Evolutionary conservation across 2,797 vertebrate species (phyloP).

Genomic region (Moxostoma hubbsi): DNA sequence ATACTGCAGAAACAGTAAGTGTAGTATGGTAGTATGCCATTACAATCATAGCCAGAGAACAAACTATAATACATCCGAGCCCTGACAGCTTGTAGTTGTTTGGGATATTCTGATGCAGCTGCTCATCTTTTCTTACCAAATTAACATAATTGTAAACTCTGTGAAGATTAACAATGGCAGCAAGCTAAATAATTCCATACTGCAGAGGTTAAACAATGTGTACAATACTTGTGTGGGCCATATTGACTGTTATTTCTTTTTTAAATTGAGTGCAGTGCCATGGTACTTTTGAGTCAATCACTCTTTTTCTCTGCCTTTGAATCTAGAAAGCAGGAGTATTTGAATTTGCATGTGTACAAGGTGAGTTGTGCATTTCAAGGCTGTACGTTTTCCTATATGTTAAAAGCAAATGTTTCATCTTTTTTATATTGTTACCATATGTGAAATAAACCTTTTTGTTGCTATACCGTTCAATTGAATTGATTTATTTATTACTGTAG

Average conservation of each 20-base stretch:
- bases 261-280: constrained; percentile 24
- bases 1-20: too few relatives aligned
- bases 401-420: constrained; percentile 29
- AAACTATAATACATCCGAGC: too few relatives aligned
- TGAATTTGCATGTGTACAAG: constrained; percentile 65
- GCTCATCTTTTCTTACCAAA: constrained; percentile 6
- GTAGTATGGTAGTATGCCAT: too few relatives aligned
- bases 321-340: constrained; percentile 34
- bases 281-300: constrained; percentile 4
- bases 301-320: neutral
- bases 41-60: too few relatives aligned
- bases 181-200: neutral
- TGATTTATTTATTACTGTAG: neutral
- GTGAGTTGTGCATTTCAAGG: constrained; percentile 54
- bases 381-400: constrained; percentile 40
- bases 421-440: constrained; percentile 43
- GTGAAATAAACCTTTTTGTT: constrained; percentile 54
- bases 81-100: neutral
- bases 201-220: constrained; percentile 19
- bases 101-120: constrained; percentile 21
- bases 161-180: constrained; percentile 29
- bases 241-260: constrained; percentile 46
- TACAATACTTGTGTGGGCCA: constrained; percentile 24
- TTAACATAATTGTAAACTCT: constrained; percentile 7
- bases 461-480: constrained; percentile 14